Base-by-base conservation (phyloP, 1,140 invertebrate species). In the Drosophila quadrilineata region DNA sequence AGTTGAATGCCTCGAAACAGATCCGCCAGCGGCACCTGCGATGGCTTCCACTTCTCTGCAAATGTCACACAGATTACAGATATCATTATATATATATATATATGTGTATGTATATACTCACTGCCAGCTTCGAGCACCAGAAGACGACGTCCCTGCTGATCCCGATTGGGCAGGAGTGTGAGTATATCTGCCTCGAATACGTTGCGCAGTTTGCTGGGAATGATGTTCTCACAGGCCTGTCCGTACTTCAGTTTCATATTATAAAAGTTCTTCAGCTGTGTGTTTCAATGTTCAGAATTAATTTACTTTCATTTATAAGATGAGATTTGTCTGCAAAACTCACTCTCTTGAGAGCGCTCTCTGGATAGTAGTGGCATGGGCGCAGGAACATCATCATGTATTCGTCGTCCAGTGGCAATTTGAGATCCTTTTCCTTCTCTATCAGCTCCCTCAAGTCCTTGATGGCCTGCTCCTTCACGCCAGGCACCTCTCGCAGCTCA, bases 401-500 rank as follows among this genome's bases (percentile, higher is more conserved):
- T 1, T 93, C 93, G 71, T 94, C 93, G 54, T 93, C 93, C 35
- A 91, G 90, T 24, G 90, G 90, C 67, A 91, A 92, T 48, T 91
- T 87, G 4, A 93, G 0, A 73, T 91, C 52, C 86, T 88, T 75
- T 92, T 92, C 48, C 84, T 85, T 77, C 54, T 87, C 60, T 38
- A 89, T 67, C 0, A 94, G 88, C 71, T 92, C 91, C 45, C 91
- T 90, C 0, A 95, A 88, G 19, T 92, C 92, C 56, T 85, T 89
- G n/a, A 94, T 87, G 9, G 91, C 93, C 10, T 92, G 88, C 68
- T 92, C 91, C 0, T 93, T 91, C 56, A 91, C 91, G 70, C 94
- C 94, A 0, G 93, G 92, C 0, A 92, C 92, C 74, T 95, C 94
- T 35, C 94, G 87, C 1, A 95, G 88, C 87, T 95, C 94, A 26